phyloP scores from a whole-genome alignment of 2,888 invertebrate species.

The Mantis religiosa region DNA sequence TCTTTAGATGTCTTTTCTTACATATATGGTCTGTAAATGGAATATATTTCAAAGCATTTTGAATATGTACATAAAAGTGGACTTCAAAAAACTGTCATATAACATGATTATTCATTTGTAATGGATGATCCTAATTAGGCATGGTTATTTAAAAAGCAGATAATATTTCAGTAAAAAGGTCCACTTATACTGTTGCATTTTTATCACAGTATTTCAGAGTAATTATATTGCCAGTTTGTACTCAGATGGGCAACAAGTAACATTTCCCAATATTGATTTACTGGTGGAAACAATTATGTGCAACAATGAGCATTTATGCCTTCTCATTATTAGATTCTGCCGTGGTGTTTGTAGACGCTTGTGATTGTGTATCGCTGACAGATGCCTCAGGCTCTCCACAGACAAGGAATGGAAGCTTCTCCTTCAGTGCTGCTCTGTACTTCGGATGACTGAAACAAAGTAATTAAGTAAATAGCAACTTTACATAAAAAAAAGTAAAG shows the following conservation, averaged over 20 bases:
- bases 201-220: not conserved
- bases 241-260: not conserved
- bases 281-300: not conserved
- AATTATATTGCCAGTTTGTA: too few relatives aligned
- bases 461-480: not conserved
- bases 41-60: not conserved
- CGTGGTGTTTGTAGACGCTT: constrained; percentile 61
- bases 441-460: constrained; percentile 64
- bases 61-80: not conserved
- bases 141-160: not conserved
- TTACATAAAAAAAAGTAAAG: too few relatives aligned
- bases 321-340: not conserved
- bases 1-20: not conserved
- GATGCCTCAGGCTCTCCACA: constrained; percentile 53
- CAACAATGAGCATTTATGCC: not conserved
- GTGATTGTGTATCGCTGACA: constrained; percentile 54
- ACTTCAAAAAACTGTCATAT: not conserved
- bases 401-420: constrained; percentile 71
- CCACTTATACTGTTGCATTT: not conserved
- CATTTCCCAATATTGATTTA: not conserved
- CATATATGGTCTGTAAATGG: not conserved
- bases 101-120: not conserved
- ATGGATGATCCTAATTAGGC: not conserved
- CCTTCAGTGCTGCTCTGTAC: constrained; percentile 69
- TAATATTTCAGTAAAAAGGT: not conserved